phyloP scores from a whole-genome alignment of 2,888 invertebrate species.

The Apotomis betuletana region DNA sequence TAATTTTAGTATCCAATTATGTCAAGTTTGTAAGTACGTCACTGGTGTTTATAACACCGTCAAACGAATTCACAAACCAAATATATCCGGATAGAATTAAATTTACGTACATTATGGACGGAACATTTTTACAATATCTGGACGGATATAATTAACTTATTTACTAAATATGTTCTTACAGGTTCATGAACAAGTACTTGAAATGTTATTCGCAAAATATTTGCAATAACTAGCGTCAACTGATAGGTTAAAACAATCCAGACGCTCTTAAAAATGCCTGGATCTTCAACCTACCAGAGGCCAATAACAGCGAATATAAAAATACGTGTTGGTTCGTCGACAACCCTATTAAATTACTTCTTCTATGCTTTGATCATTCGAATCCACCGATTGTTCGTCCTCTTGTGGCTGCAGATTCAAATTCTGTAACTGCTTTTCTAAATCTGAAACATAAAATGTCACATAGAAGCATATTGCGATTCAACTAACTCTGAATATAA shows the following conservation, averaged over 20 bases:
- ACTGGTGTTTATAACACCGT: no score
- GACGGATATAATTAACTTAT: slow-evolving; percentile 8
- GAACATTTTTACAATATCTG: slow-evolving; percentile 5
- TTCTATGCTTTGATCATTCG: slow-evolving; percentile 76
- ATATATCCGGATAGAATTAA: background rate
- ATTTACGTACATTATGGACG: slow-evolving; percentile 12
- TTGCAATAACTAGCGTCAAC: no score
- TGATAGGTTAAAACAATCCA: no score
- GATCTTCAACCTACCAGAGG: no score
- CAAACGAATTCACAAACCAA: no score
- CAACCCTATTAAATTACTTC: slow-evolving; percentile 64
- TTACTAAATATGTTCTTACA: background rate
- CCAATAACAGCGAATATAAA: no score
- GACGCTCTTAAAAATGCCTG: no score
- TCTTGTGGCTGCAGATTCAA: slow-evolving; percentile 63
- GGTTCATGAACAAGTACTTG: no score
- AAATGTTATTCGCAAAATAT: no score
- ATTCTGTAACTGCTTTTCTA: slow-evolving; percentile 64
- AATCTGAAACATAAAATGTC: slow-evolving; percentile 55
- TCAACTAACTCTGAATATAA: background rate
- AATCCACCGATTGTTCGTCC: slow-evolving; percentile 62
- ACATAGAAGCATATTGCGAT: background rate
- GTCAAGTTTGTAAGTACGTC: no score
- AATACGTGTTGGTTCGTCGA: background rate
- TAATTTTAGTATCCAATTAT: no score